phyloP scores from a whole-genome alignment of 1,140 invertebrate species.

The Ostrea edulis region DNA sequence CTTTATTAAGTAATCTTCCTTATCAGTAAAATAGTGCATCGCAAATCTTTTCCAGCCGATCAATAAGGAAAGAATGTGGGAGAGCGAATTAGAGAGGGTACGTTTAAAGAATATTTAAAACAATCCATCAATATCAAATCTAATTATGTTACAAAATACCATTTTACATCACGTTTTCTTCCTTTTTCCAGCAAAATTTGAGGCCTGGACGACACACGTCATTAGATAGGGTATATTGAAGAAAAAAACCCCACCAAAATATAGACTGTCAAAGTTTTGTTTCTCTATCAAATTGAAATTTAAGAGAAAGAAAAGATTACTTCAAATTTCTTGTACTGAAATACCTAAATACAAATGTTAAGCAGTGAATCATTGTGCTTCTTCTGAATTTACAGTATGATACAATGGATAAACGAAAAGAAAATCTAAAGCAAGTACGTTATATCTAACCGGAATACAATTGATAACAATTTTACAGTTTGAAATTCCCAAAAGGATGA shows the following conservation, averaged over 20 bases:
- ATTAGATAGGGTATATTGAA: background rate
- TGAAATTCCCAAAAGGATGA: background rate
- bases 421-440: constrained; percentile 34
- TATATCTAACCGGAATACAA: background rate
- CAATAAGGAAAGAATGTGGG: background rate
- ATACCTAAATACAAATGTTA: too few species aligned
- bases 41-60: background rate
- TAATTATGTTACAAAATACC: background rate
- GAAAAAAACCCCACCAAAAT: background rate
- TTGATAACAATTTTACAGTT: constrained; percentile 8
- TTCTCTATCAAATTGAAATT: too few species aligned
- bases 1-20: too few species aligned
- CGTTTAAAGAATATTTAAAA: background rate
- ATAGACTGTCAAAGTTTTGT: background rate
- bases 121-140: background rate
- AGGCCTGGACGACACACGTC: background rate
- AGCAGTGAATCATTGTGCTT: background rate
- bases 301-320: too few species aligned
- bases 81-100: background rate
- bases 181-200: constrained; percentile 25
- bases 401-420: constrained; percentile 10
- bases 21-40: background rate
- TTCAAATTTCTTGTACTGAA: too few species aligned
- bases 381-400: constrained; percentile 13
- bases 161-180: background rate